A percentile compares a stretch with the other conserved stretches of the same genome.
Conservation (phyloP, 2,113 vertebrate genomes). For the Pluvialis apricaria region DNA sequence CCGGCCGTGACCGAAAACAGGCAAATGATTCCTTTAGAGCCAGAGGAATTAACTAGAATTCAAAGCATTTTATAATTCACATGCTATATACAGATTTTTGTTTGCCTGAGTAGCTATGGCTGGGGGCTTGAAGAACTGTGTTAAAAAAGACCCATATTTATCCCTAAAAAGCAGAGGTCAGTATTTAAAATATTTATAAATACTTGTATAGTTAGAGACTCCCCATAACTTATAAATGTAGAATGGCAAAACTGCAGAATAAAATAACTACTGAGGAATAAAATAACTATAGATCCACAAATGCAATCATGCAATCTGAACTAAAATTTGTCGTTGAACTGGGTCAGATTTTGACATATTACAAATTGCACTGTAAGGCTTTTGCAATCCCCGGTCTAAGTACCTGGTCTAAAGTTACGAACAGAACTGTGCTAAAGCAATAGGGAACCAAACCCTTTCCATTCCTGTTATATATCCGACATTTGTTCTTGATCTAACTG, state of each 20-base stretch:
- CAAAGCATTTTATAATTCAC: neutral
- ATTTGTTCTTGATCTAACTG: neutral
- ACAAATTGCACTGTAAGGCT: neutral
- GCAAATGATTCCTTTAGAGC: neutral
- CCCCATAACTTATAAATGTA: neutral
- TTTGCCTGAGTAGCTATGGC: neutral
- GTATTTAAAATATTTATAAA: neutral
- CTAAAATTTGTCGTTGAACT: neutral
- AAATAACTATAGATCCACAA: neutral
- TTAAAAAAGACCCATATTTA: neutral
- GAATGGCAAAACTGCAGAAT: neutral
- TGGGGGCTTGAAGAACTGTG: too few species aligned
- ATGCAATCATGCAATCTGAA: neutral
- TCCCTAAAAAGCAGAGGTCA: neutral
- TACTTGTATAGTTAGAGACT: neutral
- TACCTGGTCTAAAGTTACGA: neutral
- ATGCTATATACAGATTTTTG: neutral
- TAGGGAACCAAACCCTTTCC: neutral
- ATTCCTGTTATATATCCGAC: neutral
- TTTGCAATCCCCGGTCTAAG: neutral
- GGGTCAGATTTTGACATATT: neutral
- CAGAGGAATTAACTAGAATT: neutral
- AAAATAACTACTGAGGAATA: neutral
- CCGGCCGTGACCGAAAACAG: rapidly evolving
- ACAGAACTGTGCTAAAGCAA: neutral